Evolutionary conservation across 2,113 vertebrate genomes (phyloP), one percentile per base, ranked within the genome.

Genomic region (Lophius piscatorius): DNA sequence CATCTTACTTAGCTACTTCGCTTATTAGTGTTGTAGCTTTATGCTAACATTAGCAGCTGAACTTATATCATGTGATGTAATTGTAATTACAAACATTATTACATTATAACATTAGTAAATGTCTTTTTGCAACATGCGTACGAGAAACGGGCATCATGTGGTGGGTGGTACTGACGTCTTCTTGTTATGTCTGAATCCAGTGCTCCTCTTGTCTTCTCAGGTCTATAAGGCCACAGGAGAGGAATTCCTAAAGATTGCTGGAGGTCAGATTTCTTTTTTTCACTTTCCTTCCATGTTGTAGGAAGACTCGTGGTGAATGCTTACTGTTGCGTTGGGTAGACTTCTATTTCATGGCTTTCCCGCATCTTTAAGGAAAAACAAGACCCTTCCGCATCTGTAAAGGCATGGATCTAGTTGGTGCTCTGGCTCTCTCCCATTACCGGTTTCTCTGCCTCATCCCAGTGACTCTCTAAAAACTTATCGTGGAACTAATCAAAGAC

Each of bases 201-300:
- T 50, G 44, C 65, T 52, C 35, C 24, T 74, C 44, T 62, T 58
- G 2, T 73, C 24, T 58, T 50, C 44, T 62, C 78, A 98, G 96
- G 95, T 98, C 45, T 98, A 98, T 88, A 98, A 96, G 88, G 95
- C 95, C 35, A 95, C 95, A 18, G 96, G 95, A 63, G 96, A 98
- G 74, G 96, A 98, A 79, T 98, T 98, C 76, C 88, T 98, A 65
- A 98, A 98, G 91, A 98, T 98, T 5, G 97, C 96, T 76, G 97
- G 96, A 92, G 97, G 97, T 98, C 72, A 94, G 95, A 85, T 80
- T 80, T 48, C 2, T 13, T 57, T 18, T 59, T 16, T 26, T 26
- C 26, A 18, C 6, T 4, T 18, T 38, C 41, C 52, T 21, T 10
- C 42, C 24, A 21, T 55, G 33, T 78, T 68, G 45, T 29, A 24